phyloP scores from a whole-genome alignment of 1,140 invertebrate genomes.

The Stenopsyche tienmushanensis region DNA sequence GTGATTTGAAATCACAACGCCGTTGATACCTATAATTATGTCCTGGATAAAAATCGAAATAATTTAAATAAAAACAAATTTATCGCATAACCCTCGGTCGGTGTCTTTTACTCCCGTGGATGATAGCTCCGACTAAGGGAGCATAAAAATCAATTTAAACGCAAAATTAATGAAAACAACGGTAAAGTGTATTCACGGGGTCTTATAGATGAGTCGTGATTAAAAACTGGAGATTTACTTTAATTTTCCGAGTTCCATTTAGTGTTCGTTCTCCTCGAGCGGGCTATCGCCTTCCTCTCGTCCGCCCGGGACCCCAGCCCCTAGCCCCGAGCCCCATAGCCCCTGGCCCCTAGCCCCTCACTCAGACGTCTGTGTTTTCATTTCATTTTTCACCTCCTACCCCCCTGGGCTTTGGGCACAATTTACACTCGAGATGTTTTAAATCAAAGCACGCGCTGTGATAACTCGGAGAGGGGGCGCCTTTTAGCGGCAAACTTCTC shows the following conservation, averaged over 20 bases:
- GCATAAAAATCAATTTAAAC: background rate
- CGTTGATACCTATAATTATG: no score
- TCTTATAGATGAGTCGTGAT: constrained; percentile 10
- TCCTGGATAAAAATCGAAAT: no score
- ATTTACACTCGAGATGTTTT: constrained; percentile 14
- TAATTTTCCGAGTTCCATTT: constrained; percentile 3
- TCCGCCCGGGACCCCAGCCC: background rate
- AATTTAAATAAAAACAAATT: background rate
- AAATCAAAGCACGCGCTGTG: background rate
- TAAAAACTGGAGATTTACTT: constrained; percentile 13
- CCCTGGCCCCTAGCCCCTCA: background rate
- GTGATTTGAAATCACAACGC: no score
- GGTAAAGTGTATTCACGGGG: no score
- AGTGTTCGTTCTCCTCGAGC: background rate
- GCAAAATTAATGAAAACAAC: constrained; percentile 1
- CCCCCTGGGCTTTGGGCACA: background rate
- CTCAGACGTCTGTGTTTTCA: constrained; percentile 9
- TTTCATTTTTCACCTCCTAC: constrained; percentile 17
- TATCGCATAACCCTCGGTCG: background rate
- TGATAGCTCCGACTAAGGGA: background rate
- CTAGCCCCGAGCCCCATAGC: no score
- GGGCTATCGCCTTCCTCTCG: constrained; percentile 2
- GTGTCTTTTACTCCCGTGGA: background rate
- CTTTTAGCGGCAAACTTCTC: background rate
- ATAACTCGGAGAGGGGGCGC: background rate